phyloP scores from a whole-genome alignment of 2,113 vertebrate species.

The Crotalus viridis region DNA sequence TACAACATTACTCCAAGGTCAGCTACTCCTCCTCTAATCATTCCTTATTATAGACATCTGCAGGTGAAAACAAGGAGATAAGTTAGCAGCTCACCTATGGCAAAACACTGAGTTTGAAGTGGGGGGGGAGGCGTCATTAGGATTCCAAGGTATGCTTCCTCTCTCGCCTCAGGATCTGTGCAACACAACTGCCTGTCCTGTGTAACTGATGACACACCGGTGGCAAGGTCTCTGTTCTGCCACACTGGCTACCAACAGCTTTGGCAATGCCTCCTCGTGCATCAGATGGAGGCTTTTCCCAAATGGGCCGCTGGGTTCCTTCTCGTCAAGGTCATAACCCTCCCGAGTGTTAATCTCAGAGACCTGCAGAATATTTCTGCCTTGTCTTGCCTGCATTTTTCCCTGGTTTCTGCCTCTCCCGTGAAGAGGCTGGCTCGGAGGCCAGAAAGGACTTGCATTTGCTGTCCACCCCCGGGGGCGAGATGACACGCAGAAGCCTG shows the following conservation, averaged over 20 bases:
- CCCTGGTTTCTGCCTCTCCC: constrained; percentile 1
- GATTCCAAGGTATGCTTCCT: rapidly evolving
- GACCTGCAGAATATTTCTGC: neutral
- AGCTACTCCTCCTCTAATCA: too few relatives aligned
- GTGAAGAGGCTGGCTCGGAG: too few relatives aligned
- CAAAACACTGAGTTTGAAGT: neutral
- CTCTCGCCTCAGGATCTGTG: neutral
- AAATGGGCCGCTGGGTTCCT: neutral
- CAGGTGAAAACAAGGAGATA: neutral
- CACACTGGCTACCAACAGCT: constrained; percentile 11
- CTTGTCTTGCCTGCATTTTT: constrained; percentile 16
- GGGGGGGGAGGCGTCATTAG: rapidly evolving
- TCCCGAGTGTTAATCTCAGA: constrained; percentile 27
- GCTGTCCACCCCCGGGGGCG: neutral
- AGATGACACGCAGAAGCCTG: neutral
- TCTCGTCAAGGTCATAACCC: constrained; percentile 33
- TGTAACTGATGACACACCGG: neutral
- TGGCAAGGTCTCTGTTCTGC: neutral
- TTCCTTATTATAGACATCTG: too few relatives aligned
- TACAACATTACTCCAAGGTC: neutral
- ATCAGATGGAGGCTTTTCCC: neutral
- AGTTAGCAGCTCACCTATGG: neutral
- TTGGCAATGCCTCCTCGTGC: neutral
- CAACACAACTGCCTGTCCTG: too few relatives aligned
- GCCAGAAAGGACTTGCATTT: too few relatives aligned